phyloP scores from a whole-genome alignment of 53 echinoderm and acorn worm genomes.

The Hippasteria phrygiana region DNA sequence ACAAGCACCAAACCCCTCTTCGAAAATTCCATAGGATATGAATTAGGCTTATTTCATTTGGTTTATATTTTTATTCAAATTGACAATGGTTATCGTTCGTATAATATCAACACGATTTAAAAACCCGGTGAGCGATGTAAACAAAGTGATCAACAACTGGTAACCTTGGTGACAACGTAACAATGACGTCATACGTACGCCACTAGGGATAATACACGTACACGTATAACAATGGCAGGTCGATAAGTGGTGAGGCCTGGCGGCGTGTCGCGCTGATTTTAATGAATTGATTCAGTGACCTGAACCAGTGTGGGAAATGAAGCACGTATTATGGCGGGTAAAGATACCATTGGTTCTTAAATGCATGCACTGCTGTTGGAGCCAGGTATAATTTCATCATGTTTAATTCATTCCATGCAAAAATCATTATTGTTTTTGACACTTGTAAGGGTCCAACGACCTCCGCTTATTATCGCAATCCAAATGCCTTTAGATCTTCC shows the following conservation, averaged over 20 bases:
- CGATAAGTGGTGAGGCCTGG: constrained; percentile 14
- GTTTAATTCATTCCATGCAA: constrained; percentile 30
- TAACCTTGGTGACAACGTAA: constrained; percentile 54
- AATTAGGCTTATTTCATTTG: too few relatives aligned
- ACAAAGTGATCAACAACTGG: background rate
- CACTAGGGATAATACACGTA: background rate
- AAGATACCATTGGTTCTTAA: background rate
- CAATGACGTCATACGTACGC: constrained; percentile 31
- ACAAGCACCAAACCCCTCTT: too few relatives aligned
- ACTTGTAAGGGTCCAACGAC: constrained; percentile 30
- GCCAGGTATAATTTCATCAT: constrained; percentile 34
- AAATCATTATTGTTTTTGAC: constrained; percentile 24
- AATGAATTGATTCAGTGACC: constrained; percentile 52
- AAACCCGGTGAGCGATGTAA: background rate
- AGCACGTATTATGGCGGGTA: background rate
- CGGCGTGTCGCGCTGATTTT: background rate
- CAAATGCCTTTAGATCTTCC: constrained; percentile 35
- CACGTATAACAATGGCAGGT: constrained; percentile 4
- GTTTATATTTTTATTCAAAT: too few relatives aligned
- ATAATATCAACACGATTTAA: too few relatives aligned
- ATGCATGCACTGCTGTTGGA: background rate
- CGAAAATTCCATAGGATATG: too few relatives aligned
- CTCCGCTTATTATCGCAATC: constrained; percentile 2
- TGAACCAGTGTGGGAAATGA: constrained; percentile 30
- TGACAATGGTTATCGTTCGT: too few relatives aligned